A percentile compares a stretch with the other conserved stretches of the same genome.
Evolutionary conservation across 2,797 vertebrate species (phyloP).

Genomic region (Craterocephalus amniculus): DNA sequence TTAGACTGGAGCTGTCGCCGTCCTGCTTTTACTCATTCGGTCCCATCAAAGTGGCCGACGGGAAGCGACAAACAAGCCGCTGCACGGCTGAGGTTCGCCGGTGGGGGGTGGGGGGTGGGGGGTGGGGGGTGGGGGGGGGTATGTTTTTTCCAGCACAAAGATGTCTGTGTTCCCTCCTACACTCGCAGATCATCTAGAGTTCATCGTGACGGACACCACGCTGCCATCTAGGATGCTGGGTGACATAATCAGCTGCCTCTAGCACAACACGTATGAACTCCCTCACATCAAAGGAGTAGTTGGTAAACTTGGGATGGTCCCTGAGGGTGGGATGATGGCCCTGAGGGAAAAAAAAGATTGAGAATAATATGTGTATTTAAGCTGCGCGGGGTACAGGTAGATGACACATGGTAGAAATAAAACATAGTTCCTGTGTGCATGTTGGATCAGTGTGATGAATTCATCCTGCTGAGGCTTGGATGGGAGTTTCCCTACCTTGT

Average conservation of each 20-base stretch:
- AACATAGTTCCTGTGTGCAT: constrained; percentile 9
- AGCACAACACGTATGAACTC: constrained; percentile 94
- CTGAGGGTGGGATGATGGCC: constrained; percentile 97
- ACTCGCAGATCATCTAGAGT: constrained; percentile 75
- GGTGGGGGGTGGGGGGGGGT: too few relatives aligned
- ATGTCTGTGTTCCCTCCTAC: background rate
- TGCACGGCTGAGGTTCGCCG: constrained; percentile 9
- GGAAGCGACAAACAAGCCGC: constrained; percentile 6
- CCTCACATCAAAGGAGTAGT: constrained; percentile 93
- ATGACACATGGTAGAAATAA: background rate
- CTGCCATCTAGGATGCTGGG: constrained; percentile 88
- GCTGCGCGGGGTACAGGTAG: background rate
- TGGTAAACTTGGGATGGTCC: constrained; percentile 97
- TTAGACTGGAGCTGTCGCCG: constrained; percentile 30
- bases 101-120: too few relatives aligned
- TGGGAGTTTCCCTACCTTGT: constrained; percentile 86
- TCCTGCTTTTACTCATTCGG: constrained; percentile 41
- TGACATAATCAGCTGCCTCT: constrained; percentile 87
- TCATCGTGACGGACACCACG: constrained; percentile 84
- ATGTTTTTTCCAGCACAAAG: too few relatives aligned
- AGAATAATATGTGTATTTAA: constrained; percentile 1
- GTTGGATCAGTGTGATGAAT: constrained; percentile 27
- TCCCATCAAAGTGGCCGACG: constrained; percentile 19
- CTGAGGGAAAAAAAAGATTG: constrained; percentile 76
- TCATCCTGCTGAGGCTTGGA: constrained; percentile 24